A percentile compares a stretch with the other conserved stretches of the same genome.
Conservation (phyloP, 2,113 vertebrate species). For the Ciconia maguari region DNA sequence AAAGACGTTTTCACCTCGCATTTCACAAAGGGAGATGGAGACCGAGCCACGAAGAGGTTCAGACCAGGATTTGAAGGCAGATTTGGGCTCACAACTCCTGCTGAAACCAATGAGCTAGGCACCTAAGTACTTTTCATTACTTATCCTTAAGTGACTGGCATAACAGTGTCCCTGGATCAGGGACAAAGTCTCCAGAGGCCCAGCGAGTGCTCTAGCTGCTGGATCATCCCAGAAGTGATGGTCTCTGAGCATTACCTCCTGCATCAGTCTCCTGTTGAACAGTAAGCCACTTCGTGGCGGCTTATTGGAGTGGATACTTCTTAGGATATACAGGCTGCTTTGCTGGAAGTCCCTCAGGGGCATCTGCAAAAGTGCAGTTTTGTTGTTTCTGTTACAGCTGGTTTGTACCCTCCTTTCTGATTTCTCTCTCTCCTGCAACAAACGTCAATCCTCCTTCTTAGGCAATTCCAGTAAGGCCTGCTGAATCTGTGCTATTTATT, state of each 20-base stretch:
- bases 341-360: neutral
- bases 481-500: neutral
- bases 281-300: neutral
- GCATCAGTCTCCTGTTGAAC: neutral
- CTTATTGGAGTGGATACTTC: neutral
- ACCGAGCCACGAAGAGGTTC: neutral
- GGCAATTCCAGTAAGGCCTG: neutral
- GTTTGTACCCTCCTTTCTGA: neutral
- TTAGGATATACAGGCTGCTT: neutral
- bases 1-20: neutral
- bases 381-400: neutral
- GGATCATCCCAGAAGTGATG: neutral
- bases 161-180: neutral
- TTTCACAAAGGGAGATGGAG: neutral
- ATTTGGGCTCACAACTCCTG: neutral
- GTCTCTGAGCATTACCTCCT: neutral
- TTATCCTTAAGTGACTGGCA: neutral
- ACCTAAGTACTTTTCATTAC: neutral
- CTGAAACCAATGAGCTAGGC: neutral
- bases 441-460: neutral
- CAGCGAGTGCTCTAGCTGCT: neutral
- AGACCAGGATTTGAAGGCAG: neutral
- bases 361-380: neutral
- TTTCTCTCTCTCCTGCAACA: neutral
- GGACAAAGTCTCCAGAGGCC: neutral